Evolutionary conservation across 2,113 vertebrate genomes (phyloP).

Genomic region (Chamaetylas fuelleborni): DNA sequence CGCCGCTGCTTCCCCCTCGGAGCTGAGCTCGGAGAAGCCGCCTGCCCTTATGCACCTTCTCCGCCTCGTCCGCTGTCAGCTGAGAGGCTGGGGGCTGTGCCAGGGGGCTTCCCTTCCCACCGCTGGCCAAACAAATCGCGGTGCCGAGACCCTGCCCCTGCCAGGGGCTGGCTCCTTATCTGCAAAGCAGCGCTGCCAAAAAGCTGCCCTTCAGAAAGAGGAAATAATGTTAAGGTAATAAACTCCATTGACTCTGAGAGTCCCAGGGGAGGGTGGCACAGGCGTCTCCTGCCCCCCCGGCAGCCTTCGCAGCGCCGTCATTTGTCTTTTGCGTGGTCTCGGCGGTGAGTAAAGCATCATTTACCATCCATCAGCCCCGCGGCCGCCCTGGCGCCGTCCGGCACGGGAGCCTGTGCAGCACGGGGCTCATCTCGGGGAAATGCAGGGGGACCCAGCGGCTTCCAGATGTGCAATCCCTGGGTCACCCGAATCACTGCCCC

Average conservation of each 20-base stretch:
- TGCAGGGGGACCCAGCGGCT: neutral
- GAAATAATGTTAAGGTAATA: conserved; percentile 15
- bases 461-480: neutral
- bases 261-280: neutral
- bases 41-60: neutral
- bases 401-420: neutral
- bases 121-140: neutral
- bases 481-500: neutral
- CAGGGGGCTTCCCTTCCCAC: neutral
- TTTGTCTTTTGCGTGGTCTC: neutral
- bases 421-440: neutral
- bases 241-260: neutral
- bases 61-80: neutral
- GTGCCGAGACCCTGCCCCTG: neutral
- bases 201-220: conserved; percentile 14
- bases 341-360: neutral
- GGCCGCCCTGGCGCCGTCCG: neutral
- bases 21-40: neutral
- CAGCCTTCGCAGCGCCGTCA: neutral
- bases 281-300: neutral
- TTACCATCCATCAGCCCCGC: neutral
- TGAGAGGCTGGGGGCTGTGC: neutral
- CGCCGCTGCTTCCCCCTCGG: neutral
- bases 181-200: neutral
- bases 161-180: neutral